Percentiles rank a stretch among this genome's conserved stretches.
Conservation (phyloP, 2,797 vertebrate genomes). For the Hippoglossus hippoglossus region DNA sequence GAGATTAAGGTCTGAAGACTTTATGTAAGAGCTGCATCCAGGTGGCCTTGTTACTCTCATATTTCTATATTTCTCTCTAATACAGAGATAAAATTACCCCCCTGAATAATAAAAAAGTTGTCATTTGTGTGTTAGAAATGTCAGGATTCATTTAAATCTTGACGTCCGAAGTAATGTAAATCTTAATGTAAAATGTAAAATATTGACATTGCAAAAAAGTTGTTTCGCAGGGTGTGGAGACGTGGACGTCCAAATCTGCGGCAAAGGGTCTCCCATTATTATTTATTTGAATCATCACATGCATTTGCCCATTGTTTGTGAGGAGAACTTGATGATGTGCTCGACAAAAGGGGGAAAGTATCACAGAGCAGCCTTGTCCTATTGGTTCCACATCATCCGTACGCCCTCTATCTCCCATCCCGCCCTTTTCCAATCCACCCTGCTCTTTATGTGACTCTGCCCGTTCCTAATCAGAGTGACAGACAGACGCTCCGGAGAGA, state of each 20-base stretch:
- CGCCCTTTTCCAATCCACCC: constrained; percentile 72
- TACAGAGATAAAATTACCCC: too few species aligned
- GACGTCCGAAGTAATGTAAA: too few species aligned
- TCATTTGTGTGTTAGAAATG: too few species aligned
- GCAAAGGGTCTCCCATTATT: neutral
- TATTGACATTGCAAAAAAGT: neutral
- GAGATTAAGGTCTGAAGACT: too few species aligned
- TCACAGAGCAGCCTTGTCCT: constrained; percentile 73
- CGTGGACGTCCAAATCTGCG: neutral
- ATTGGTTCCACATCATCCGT: constrained; percentile 74
- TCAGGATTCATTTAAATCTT: neutral
- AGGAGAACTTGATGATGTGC: constrained; percentile 54
- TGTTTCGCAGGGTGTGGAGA: neutral
- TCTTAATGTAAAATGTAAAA: constrained; percentile 1
- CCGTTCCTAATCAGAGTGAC: constrained; percentile 84
- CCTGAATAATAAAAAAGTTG: too few species aligned
- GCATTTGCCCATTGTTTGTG: constrained; percentile 15
- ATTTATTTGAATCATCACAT: constrained; percentile 13
- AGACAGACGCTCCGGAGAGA: constrained; percentile 83
- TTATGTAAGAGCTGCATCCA: neutral
- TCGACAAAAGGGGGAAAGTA: constrained; percentile 55
- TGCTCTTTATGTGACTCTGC: constrained; percentile 73
- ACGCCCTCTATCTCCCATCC: constrained; percentile 72
- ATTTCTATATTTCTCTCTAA: too few species aligned
- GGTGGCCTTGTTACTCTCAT: neutral